phyloP scores from a whole-genome alignment of 2,888 invertebrate genomes.

The Dastarcus helophoroides region DNA sequence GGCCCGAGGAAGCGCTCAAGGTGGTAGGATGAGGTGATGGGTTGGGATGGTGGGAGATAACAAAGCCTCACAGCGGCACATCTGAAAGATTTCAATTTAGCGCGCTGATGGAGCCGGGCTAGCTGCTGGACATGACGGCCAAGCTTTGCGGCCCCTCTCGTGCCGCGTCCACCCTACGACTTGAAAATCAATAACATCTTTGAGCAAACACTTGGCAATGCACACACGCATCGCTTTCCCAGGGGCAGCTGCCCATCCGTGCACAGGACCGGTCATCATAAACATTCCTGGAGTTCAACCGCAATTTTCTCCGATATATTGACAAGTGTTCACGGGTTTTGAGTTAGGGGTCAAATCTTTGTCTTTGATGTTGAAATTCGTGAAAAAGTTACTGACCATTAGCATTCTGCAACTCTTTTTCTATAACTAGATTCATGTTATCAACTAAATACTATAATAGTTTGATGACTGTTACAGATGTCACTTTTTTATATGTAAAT shows the following conservation, averaged over 20 bases:
- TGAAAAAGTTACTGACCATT: too few species aligned
- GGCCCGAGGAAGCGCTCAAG: slow-evolving; percentile 14
- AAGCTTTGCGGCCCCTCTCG: slow-evolving; percentile 17
- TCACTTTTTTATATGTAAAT: too few species aligned
- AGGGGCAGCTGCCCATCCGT: slow-evolving; percentile 20
- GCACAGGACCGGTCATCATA: slow-evolving; percentile 13
- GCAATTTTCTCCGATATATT: background rate
- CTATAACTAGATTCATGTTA: too few species aligned
- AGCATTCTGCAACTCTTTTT: too few species aligned
- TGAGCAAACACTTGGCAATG: slow-evolving; percentile 39
- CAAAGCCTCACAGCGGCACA: slow-evolving; percentile 25
- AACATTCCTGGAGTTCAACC: background rate
- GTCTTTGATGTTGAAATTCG: too few species aligned
- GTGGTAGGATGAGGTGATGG: slow-evolving; percentile 10
- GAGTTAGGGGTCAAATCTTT: too few species aligned
- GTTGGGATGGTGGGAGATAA: slow-evolving; percentile 14
- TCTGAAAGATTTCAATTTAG: slow-evolving; percentile 38
- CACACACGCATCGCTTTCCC: slow-evolving; percentile 37
- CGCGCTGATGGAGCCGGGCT: slow-evolving; percentile 23
- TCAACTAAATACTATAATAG: too few species aligned
- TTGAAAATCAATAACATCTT: slow-evolving; percentile 41
- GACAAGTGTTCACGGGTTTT: too few species aligned
- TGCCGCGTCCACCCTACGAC: slow-evolving; percentile 21
- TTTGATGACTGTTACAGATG: too few species aligned
- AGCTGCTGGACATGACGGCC: slow-evolving; percentile 24